Evolutionary conservation across 1,140 invertebrate genomes (phyloP).

Genomic region (Solen grandis): DNA sequence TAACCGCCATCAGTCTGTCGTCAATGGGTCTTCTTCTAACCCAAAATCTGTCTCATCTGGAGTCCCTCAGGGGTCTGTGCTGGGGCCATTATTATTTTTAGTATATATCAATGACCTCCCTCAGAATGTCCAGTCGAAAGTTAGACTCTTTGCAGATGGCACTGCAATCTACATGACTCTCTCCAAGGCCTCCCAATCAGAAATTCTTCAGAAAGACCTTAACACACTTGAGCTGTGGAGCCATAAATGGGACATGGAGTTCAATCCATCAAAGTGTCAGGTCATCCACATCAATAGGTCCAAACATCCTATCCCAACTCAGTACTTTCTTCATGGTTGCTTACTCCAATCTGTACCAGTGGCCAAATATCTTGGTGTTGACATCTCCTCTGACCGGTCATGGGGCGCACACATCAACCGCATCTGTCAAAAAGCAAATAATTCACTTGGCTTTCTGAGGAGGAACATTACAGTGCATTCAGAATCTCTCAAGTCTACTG

Average conservation of each 20-base stretch:
- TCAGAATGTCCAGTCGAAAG: neutral
- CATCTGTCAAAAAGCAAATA: conserved; percentile 32
- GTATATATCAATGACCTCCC: conserved; percentile 56
- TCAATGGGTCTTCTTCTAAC: conserved; percentile 16
- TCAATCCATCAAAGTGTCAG: conserved; percentile 28
- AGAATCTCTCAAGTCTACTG: neutral
- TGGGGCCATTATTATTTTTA: conserved; percentile 52
- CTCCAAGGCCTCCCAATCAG: neutral
- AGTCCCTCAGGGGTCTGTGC: conserved; percentile 58
- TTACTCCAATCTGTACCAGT: neutral
- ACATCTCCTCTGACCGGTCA: conserved; percentile 1
- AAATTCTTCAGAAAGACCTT: conserved; percentile 27
- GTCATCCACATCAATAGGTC: neutral
- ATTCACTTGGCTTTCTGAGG: conserved; percentile 17
- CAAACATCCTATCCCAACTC: neutral
- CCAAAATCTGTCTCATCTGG: conserved; percentile 9
- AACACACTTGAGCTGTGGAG: conserved; percentile 13
- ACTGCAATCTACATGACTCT: conserved; percentile 15
- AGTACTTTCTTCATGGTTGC: neutral
- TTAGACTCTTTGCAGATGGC: conserved; percentile 57
- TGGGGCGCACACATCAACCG: neutral
- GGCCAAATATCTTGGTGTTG: neutral
- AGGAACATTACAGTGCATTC: conserved; percentile 12
- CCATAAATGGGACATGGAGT: conserved; percentile 29
- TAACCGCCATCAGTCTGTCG: conserved; percentile 40